Conservation (phyloP, 2,888 invertebrate genomes). For the Boloria euphrosyne region DNA sequence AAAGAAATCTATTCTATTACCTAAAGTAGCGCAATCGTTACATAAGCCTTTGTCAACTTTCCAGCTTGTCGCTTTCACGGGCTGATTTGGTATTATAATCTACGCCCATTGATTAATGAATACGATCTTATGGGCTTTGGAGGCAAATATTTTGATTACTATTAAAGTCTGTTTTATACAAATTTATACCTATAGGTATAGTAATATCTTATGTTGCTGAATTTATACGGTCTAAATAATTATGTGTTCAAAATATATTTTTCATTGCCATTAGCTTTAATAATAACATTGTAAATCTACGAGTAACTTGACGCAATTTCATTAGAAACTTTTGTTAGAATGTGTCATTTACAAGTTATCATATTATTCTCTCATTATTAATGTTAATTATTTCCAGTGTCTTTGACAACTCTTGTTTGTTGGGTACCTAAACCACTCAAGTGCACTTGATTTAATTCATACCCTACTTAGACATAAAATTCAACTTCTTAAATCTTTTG, state of each 20-base stretch:
- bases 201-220: neutral
- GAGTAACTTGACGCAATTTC: too few relatives aligned
- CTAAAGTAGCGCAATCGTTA: constrained; percentile 19
- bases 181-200: neutral
- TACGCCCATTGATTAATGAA: constrained; percentile 21
- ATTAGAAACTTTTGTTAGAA: neutral
- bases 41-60: constrained; percentile 27
- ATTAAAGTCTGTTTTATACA: neutral
- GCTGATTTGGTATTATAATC: constrained; percentile 29
- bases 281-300: too few relatives aligned
- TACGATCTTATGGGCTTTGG: constrained; percentile 2
- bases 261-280: neutral
- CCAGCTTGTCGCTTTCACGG: constrained; percentile 24
- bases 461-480: too few relatives aligned
- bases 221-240: neutral
- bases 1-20: constrained; percentile 3
- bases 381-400: too few relatives aligned
- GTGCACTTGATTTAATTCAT: too few relatives aligned
- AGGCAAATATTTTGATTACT: neutral
- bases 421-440: too few relatives aligned
- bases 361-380: too few relatives aligned
- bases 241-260: neutral
- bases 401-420: too few relatives aligned
- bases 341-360: neutral
- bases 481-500: too few relatives aligned